Base-by-base conservation (phyloP, 2,797 vertebrate species). In the Ctenosaura bakeri region DNA sequence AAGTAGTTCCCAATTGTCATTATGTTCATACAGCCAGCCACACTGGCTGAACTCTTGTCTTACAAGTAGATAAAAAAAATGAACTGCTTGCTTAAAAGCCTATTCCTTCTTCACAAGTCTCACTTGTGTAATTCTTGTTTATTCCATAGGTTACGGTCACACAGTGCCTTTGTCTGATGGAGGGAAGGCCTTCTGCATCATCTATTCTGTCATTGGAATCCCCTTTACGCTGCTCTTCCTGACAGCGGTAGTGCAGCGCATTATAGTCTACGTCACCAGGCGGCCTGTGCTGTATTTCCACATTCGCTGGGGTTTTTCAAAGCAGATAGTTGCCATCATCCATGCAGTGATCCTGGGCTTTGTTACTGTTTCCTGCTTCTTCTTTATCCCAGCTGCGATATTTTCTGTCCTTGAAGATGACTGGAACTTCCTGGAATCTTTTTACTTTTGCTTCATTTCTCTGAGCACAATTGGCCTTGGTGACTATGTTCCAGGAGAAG, bases 381-480 rank as follows among this genome's bases (percentile, higher is more conserved):
- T 99, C 96, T 97, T 99, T 93, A 98, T 99, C 92, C 99, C 99
- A 0, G 99, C 99, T 0, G 98, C 98, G 46, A 97, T 98, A 93
- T 99, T 99, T 97, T 99, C 98, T 0, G 95, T 96, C 1, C 96
- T 99, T 95, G 99, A 99, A 95, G 98, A 98, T 14, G 98, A 99
- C 96, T 99, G 99, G 99, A 99, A 99, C 98, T 99, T 99, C 94
- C 97, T 99, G 92, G 99, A 99, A 89, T 99, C 99, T 10, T 99
- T 99, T 95, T 99, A 99, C 94, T 99, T 99, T 93, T 99, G 99
- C 94, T 99, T 99, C 94, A 99, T 99, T 93, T 99, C 99, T 1
- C 97, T 99, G 94, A 99, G 99, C 96, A 99, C 99, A 96, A 99
- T 99, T 24, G 99, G 99, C 84, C 97, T 99, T 0, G 99, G 99